Base-by-base conservation (phyloP, 92 coral and sea anemone species). In the Epizoanthus fatuus region DNA sequence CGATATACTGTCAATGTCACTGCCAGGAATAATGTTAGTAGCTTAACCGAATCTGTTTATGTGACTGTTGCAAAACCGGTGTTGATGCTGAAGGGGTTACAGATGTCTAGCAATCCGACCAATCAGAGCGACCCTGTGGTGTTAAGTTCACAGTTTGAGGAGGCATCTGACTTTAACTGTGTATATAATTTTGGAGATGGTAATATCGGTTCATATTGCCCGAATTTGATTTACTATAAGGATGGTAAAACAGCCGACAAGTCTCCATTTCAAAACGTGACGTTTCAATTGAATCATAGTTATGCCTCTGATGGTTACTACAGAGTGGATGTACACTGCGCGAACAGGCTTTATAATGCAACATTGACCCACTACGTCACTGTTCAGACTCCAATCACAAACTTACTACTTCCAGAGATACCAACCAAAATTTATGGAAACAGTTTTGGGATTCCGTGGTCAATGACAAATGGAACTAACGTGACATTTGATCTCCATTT, bases 151-250 rank as follows among this genome's bases (percentile, higher is more conserved):
- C 85, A 79, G 44, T 72, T 95, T 47, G 86, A 83, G 5, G 85
- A 88, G 68, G 98, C 94, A 9, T 95, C 99, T 3, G 99, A 96
- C 81, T 93, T 93, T 67, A 67, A 72, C 15, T 96, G 99, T 58
- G 67, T 78, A 39, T 86, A 86, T 70, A 38, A 71, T 6, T 93
- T 69, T 39, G 98, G 98, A 38, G 91, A 95, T 68, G 89, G 83
- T 63, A 25, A 3, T 15, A 29, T 53, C n/a, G 2, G 25, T n/a
- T 70, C 39, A 39, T 68, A 63, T 47, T 94, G 94, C 45, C 91
- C 82, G 75, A 81, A 81, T 58, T 47, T 71, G 44, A 62, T 78
- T 5, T 94, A 87, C 81, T 94, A 77, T 22, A 81, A 72, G 53
- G 89, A 94, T 62, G 91, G 84, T 16, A 65, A 70, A 13, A 84